Base-by-base conservation (phyloP, 2,797 vertebrate genomes). In the Zalophus californianus region DNA sequence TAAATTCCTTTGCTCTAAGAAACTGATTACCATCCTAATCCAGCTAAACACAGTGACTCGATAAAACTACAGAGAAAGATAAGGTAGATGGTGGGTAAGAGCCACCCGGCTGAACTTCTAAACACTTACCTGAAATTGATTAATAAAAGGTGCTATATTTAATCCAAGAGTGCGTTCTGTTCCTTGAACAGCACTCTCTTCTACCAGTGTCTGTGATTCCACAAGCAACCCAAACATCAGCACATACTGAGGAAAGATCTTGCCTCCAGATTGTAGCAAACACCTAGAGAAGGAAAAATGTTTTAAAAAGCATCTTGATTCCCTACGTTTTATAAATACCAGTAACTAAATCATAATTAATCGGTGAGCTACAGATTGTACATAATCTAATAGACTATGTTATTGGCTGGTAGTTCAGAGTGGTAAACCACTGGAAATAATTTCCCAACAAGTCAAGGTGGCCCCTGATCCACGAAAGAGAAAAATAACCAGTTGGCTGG, bases 101-200 rank as follows among this genome's bases (percentile, higher is more conserved):
- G 23, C 52, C n/a, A 52, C 25, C 32, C 48, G 20, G 27, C 0
- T 52, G 41, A 78, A 75, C 12, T 29, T 89, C 56, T 38, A 82
- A 48, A 20, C 38, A 97, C 98, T 92, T 98, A 99, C 99, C 97
- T 99, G 99, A 98, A 99, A 99, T 97, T 99, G 99, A 98, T 99
- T 99, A 98, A 99, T 99, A 97, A 99, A 99, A 70, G 99, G 99
- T 32, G 99, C 99, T 41, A 99, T 99, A 86, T 99, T 99, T 96
- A 99, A 99, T 2, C 99, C 99, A 84, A 99, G 99, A 1, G 99
- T 99, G 16, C 99, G 99, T 92, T 99, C 99, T 91, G 98, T 98
- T 96, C 99, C 99, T 98, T 99, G 99, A 92, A 99, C 99, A 2
- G 99, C 99, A 12, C 99, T 99, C 98, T 99, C 99, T 98, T 99